These are phyloP conservation scores for Pachypeltis micranthus DNA, from an alignment of 1,140 invertebrate species.

Conservation along the genomic window DNA sequence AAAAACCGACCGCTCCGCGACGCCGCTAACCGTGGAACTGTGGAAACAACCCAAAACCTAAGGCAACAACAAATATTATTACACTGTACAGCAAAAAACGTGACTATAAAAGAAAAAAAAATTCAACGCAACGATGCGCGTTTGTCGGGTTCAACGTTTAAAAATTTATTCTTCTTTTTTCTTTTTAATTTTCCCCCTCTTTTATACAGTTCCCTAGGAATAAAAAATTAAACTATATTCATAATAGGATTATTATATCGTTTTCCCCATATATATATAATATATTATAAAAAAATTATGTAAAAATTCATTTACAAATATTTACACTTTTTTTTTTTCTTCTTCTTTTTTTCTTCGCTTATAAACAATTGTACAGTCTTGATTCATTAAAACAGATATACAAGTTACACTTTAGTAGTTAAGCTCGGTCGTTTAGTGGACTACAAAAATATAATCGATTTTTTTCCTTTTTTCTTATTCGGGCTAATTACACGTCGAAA, in stretches of 20 bases:
- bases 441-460: constrained; percentile 21
- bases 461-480: constrained; percentile 4
- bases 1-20: too few species aligned
- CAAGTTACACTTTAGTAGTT: constrained; percentile 10
- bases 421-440: constrained; percentile 18
- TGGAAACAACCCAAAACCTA: too few species aligned
- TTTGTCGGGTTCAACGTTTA: background rate
- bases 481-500: background rate
- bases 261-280: constrained; percentile 14
- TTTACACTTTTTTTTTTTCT: constrained; percentile 14
- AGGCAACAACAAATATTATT: constrained; percentile 4
- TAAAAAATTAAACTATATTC: constrained; percentile 14
- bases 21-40: too few species aligned
- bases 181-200: constrained; percentile 7
- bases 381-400: constrained; percentile 20
- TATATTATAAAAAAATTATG: constrained; percentile 22
- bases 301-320: constrained; percentile 24
- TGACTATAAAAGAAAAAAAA: constrained; percentile 5
- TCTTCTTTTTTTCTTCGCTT: constrained; percentile 7
- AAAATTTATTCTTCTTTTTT: background rate
- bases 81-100: constrained; percentile 17
- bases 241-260: constrained; percentile 12
- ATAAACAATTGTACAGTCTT: constrained; percentile 23
- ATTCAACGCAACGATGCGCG: constrained; percentile 5
- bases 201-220: constrained; percentile 16